Percentiles rank a stretch among this genome's conserved stretches.
These are phyloP conservation scores for Kuschelorhynchus macadamiae DNA, from an alignment of 2,888 invertebrate genomes.

Conservation along the genomic window DNA sequence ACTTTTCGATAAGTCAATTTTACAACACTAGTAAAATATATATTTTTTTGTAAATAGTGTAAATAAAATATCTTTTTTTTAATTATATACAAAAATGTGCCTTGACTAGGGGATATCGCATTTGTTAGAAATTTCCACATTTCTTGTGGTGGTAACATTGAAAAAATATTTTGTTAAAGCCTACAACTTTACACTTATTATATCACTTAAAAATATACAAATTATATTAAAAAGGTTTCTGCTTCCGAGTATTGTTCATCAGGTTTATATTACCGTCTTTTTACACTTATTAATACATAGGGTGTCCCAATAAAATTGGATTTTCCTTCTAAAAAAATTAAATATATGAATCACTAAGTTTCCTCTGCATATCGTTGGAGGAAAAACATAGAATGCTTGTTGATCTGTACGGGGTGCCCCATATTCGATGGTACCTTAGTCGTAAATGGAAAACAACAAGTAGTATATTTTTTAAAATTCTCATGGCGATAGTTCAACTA, in stretches of 20 bases:
- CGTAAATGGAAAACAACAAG: too few species aligned
- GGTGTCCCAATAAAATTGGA: conserved; percentile 20
- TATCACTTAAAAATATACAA: conserved; percentile 43
- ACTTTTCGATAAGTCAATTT: conserved; percentile 53
- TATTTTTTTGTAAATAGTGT: conserved; percentile 60
- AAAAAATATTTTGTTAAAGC: conserved; percentile 55
- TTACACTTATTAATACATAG: conserved; percentile 19
- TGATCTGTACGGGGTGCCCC: too few species aligned
- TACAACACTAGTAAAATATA: conserved; percentile 62
- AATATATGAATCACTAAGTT: too few species aligned
- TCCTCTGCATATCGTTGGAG: too few species aligned
- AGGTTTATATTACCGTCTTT: conserved; percentile 47
- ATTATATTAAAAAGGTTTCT: conserved; percentile 47
- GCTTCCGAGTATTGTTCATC: conserved; percentile 51
- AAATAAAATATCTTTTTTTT: conserved; percentile 62
- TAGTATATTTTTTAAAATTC: too few species aligned
- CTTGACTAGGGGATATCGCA: conserved; percentile 68
- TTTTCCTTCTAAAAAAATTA: not conserved
- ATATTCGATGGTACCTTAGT: too few species aligned
- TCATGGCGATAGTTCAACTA: too few species aligned
- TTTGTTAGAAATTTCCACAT: conserved; percentile 58
- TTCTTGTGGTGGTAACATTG: conserved; percentile 66
- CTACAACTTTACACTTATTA: conserved; percentile 44
- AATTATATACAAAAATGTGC: conserved; percentile 62
- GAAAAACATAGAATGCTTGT: too few species aligned